Conservation (phyloP, 2,113 vertebrate genomes). For the Rhombomys opimus region DNA sequence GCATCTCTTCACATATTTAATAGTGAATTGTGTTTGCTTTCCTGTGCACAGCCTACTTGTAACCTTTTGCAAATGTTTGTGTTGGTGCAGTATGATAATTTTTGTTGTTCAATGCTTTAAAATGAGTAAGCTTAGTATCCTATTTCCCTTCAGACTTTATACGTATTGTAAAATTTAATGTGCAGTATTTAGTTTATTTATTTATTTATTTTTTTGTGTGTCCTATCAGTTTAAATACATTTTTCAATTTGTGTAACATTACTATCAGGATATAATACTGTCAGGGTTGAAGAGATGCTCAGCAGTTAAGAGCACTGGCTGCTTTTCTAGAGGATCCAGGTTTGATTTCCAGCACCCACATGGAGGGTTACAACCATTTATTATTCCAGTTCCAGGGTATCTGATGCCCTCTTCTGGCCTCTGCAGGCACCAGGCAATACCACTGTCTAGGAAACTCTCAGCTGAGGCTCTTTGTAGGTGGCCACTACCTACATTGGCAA, state of each 20-base stretch:
- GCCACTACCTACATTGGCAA: neutral
- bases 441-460: neutral
- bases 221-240: conserved; percentile 11
- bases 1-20: neutral
- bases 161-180: conserved; percentile 15
- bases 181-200: neutral
- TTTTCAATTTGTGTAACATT: neutral
- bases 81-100: neutral
- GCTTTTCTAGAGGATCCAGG: neutral
- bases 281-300: neutral
- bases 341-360: neutral
- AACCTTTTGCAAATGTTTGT: neutral
- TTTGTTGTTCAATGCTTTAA: neutral
- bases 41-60: neutral
- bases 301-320: neutral
- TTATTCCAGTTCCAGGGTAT: neutral
- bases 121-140: neutral
- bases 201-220: neutral
- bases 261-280: neutral
- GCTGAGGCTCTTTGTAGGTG: neutral
- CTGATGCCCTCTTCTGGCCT: neutral
- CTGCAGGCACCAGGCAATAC: neutral
- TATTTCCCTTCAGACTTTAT: conserved; percentile 40
- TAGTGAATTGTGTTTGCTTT: neutral
- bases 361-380: neutral